A percentile compares a stretch with the other conserved stretches of the same genome.
Evolutionary conservation across 2,797 vertebrate species (phyloP).

Genomic region (Pterois miles): DNA sequence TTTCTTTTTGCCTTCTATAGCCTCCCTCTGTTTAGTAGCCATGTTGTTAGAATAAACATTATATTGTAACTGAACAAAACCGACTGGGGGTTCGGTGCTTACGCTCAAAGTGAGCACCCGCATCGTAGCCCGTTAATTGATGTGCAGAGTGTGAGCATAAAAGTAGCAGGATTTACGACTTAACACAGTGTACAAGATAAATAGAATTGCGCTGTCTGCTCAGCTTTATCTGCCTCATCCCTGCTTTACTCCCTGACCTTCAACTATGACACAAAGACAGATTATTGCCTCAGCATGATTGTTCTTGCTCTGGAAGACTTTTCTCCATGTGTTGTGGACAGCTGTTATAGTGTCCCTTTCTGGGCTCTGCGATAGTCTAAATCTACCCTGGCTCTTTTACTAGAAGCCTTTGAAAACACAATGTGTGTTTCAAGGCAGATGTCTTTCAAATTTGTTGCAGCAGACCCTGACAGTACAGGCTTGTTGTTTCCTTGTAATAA

Average conservation of each 20-base stretch:
- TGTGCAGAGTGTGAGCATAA: background rate
- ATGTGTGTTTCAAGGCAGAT: slow-evolving; percentile 50
- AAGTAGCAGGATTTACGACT: background rate
- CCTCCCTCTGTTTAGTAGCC: background rate
- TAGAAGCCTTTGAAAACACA: slow-evolving; percentile 15
- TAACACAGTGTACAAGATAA: background rate
- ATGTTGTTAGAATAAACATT: background rate
- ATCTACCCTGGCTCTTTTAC: slow-evolving; percentile 3
- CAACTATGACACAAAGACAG: slow-evolving; percentile 26
- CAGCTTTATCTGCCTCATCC: background rate
- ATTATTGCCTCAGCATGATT: slow-evolving; percentile 38
- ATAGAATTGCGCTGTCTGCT: background rate
- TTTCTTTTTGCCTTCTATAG: background rate
- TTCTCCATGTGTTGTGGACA: slow-evolving; percentile 33
- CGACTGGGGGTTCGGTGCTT: accelerated
- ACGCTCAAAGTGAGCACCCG: background rate
- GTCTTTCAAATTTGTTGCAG: slow-evolving; percentile 40
- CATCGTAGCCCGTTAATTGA: background rate
- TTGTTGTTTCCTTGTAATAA: slow-evolving; percentile 65
- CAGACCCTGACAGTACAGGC: slow-evolving; percentile 33
- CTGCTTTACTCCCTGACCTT: slow-evolving; percentile 27
- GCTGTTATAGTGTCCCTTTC: slow-evolving; percentile 28
- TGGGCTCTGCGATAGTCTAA: slow-evolving; percentile 33
- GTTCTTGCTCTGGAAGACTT: slow-evolving; percentile 35
- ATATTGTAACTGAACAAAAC: background rate